A percentile compares a stretch with the other conserved stretches of the same genome.
phyloP scores from a whole-genome alignment of 2,797 vertebrate species.

The Pterois miles region DNA sequence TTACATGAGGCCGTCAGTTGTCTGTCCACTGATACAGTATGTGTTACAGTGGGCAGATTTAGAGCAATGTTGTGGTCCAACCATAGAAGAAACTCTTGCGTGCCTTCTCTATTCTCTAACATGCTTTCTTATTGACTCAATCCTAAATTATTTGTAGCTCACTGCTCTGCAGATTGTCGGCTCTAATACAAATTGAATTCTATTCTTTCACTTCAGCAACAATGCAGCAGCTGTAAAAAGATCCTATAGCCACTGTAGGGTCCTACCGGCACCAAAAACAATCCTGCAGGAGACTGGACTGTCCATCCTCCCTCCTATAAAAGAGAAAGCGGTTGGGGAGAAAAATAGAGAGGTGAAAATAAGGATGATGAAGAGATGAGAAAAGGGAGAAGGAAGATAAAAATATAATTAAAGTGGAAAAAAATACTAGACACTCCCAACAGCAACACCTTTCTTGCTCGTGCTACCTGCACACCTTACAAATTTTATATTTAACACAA shows the following conservation, averaged over 20 bases:
- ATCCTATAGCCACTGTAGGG: conserved; percentile 2
- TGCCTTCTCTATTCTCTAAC: background rate
- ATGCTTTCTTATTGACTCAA: background rate
- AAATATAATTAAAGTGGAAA: conserved; percentile 26
- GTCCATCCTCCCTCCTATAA: conserved; percentile 19
- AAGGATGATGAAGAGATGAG: conserved; percentile 42
- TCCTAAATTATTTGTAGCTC: background rate
- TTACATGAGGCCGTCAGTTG: conserved; percentile 26
- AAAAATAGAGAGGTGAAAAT: background rate
- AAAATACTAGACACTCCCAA: background rate
- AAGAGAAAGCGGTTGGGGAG: background rate
- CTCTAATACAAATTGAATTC: conserved; percentile 21
- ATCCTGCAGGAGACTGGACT: conserved; percentile 29
- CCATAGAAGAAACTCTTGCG: background rate
- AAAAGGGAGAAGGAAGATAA: background rate
- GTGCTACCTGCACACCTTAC: background rate
- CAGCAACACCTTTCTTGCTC: background rate
- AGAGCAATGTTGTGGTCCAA: background rate
- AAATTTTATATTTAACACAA: background rate
- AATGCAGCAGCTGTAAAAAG: conserved; percentile 15
- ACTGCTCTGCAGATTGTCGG: background rate
- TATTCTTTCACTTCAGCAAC: conserved; percentile 14
- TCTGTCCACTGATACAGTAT: conserved; percentile 4
- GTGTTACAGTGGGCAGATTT: background rate
- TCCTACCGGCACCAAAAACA: conserved; percentile 21